Evolutionary conservation across 2,113 vertebrate genomes (phyloP), one percentile per base, ranked within the genome.

Genomic region (Cyanistes caeruleus): DNA sequence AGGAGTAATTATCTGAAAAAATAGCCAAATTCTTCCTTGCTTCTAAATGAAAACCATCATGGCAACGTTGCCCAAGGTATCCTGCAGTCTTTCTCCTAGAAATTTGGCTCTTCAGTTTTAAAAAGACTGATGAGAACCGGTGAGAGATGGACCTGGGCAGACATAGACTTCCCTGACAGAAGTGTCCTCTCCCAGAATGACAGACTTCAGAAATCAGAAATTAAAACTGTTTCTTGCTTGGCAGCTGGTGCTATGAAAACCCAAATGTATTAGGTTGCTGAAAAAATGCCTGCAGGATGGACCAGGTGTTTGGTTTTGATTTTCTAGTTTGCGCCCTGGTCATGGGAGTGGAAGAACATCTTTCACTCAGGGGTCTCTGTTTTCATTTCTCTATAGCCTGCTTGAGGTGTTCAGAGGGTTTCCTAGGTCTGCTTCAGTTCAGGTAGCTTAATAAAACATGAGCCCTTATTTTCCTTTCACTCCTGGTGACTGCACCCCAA

Each of bases 1-100:
- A 95, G 60, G 73, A 90, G 60, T 89, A 93, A 94, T 89, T 95
- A 93, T 39, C 41, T 79, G 44, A 73, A 94, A 96, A 96, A 95
- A 85, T 19, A 92, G 44, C 64, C 24, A 41, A 44, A 65, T 81
- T 93, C 39, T 68, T 85, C 64, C 41, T 63, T 80, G 43, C 33
- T 56, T 95, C 56, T 86, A 78, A 92, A 78, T 92, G 52, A 90
- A 95, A 95, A 63, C 21, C 16, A 41, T 83, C 31, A 33, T 43
- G 67, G 51, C 52, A 93, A 31, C 18, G 7, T 49, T 67, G 46
- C 67, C 58, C 15, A 31, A 73, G 53, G 41, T 31, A 69, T 51
- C 41, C 37, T 69, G 13, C 7, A 24, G 56, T 84, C 78, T 91
- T 31, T 15, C 21, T 83, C 9, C 25, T 65, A 27, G 55, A 58